These are phyloP conservation scores for Sisor rabdophorus DNA, from an alignment of 2,113 vertebrate genomes.

Conservation along the genomic window DNA sequence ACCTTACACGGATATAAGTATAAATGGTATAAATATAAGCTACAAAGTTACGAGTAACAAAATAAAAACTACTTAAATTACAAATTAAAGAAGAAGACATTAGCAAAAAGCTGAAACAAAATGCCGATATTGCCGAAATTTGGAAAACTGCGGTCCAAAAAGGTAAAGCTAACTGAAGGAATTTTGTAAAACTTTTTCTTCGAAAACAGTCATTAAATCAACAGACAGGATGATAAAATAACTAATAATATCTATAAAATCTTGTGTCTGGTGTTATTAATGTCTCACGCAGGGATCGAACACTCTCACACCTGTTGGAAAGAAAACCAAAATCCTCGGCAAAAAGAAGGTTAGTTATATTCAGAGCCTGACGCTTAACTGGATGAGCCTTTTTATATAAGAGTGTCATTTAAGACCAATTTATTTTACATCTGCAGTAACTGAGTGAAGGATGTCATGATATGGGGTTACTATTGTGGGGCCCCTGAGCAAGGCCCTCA, in stretches of 20 bases:
- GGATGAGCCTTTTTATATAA: too few species aligned
- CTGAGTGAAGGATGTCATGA: too few species aligned
- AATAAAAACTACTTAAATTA: not conserved
- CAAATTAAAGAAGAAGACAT: not conserved
- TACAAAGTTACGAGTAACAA: not conserved
- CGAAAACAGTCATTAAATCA: not conserved
- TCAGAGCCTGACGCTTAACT: too few species aligned
- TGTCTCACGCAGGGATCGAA: slow-evolving; percentile 47
- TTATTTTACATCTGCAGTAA: too few species aligned
- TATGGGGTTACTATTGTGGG: too few species aligned
- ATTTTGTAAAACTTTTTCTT: not conserved
- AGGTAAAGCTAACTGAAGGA: slow-evolving; percentile 36
- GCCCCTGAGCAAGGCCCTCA: too few species aligned
- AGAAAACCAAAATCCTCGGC: slow-evolving; percentile 53
- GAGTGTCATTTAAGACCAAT: too few species aligned
- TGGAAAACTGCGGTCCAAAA: slow-evolving; percentile 43
- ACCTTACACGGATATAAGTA: not conserved
- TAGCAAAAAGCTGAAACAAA: not conserved
- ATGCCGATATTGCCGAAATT: slow-evolving; percentile 51
- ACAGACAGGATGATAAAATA: not conserved
- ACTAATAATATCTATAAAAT: not conserved
- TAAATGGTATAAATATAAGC: not conserved
- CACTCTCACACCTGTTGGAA: slow-evolving; percentile 44
- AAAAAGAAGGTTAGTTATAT: slow-evolving; percentile 65
- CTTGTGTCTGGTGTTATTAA: not conserved